phyloP scores from a whole-genome alignment of 2,113 vertebrate genomes.

The Craseonycteris thonglongyai region DNA sequence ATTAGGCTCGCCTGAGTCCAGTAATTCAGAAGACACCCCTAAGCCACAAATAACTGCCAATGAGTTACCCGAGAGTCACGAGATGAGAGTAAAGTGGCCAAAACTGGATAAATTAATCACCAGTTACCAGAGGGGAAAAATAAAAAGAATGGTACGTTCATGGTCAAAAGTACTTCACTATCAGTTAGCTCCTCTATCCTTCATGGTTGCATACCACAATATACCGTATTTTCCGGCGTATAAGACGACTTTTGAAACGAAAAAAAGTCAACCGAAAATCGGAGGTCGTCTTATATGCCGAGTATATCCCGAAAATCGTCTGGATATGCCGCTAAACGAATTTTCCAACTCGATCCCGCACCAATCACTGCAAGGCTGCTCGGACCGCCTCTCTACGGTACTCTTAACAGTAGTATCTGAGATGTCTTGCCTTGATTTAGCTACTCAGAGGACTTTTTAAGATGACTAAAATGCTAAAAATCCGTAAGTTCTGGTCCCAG shows the following conservation, averaged over 20 bases:
- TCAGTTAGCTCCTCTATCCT: background rate
- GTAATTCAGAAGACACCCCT: background rate
- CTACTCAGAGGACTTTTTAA: background rate
- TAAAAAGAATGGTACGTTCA: too few relatives aligned
- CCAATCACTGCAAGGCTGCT: too few relatives aligned
- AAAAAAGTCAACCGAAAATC: too few relatives aligned
- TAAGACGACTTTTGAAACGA: too few relatives aligned
- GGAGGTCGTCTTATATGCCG: too few relatives aligned
- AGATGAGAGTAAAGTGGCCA: background rate
- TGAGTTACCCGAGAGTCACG: background rate
- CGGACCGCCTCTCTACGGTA: too few relatives aligned
- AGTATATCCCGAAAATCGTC: too few relatives aligned
- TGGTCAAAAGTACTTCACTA: accelerated
- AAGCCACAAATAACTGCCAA: background rate
- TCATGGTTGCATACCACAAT: background rate
- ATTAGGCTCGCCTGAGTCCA: background rate
- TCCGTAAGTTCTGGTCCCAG: background rate
- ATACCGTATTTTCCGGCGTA: too few relatives aligned
- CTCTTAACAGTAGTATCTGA: background rate
- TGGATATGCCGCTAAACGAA: too few relatives aligned
- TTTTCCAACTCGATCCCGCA: too few relatives aligned
- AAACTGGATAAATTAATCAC: background rate
- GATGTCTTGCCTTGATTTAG: background rate
- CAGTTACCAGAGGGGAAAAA: background rate
- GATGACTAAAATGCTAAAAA: background rate